These are phyloP conservation scores for Phocoena sinus DNA, from an alignment of 2,113 vertebrate genomes.

Conservation along the genomic window DNA sequence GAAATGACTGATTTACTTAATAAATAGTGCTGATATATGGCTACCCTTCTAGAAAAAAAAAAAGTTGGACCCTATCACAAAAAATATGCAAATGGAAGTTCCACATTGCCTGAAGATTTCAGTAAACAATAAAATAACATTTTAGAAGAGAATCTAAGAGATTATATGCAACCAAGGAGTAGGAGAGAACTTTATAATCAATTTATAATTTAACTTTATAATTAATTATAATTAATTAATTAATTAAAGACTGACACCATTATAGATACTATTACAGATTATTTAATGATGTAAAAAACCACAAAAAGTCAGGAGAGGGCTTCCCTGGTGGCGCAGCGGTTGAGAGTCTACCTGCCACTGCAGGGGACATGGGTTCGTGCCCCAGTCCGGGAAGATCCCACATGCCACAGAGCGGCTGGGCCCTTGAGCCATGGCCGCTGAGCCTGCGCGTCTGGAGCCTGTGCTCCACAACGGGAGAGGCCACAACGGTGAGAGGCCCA, in stretches of 20 bases:
- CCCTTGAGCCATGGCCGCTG: no score
- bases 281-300: background rate
- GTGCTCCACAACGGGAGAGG: no score
- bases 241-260: background rate
- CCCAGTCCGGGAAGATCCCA: no score
- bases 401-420: no score
- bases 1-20: background rate
- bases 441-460: no score
- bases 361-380: no score
- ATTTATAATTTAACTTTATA: background rate
- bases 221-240: no score
- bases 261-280: background rate
- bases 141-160: constrained; percentile 19
- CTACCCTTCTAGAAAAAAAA: background rate
- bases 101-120: background rate
- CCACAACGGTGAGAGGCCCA: no score
- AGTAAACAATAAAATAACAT: background rate
- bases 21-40: background rate
- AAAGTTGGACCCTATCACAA: background rate
- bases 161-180: background rate
- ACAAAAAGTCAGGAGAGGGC: background rate
- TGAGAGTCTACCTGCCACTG: no score
- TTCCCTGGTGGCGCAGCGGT: no score
- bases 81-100: background rate
- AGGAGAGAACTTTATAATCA: background rate